Evolutionary conservation across 2,113 vertebrate genomes (phyloP), one percentile per base, ranked within the genome.

Genomic region (Syngnathoides biaculeatus): DNA sequence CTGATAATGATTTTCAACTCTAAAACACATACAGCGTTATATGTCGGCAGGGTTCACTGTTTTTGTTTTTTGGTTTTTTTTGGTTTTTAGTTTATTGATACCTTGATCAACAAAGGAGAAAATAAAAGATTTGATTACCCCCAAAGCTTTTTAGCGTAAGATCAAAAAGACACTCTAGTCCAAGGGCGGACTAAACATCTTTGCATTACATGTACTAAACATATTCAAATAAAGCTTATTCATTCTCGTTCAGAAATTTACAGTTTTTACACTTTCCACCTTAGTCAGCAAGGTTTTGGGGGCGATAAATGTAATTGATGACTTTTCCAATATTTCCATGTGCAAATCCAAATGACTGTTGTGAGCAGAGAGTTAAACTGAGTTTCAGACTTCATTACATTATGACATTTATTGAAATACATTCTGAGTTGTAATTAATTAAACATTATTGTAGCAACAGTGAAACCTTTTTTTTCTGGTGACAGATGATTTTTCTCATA

Each of bases 1-100:
- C 64, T 66, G 67, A 65, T 53, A 71, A 62, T 39, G 60, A 62
- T 62, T 62, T 62, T 24, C 60, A 76, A 59, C 19, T 65, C 35
- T 20, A 13, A 61, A 79, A 39, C 30, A 47, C 4, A 39, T 24
- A 35, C 38, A 22, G 58, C 7, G 14, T n/a, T 61, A 12, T 42
- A 4, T 42, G 35, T 39, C 20, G 9, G 40, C 26, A 57, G 14
- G n/a, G n/a, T n/a, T n/a, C n/a, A n/a, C n/a, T n/a, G n/a, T n/a
- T n/a, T n/a, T n/a, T n/a, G n/a, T 43, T 43, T 26, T 45, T 17
- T 7, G 12, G 8, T 15, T 15, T 27, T 14, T 22, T 22, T 52
- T 10, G 6, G 39, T 62, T 22, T 22, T 52, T 10, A 2, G 39
- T 62, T 62, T 17, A 43, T 14, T 62, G 22, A 45, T 43, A 15